Base-by-base conservation (phyloP, 2,888 invertebrate species). In the Lobophora halterata region DNA sequence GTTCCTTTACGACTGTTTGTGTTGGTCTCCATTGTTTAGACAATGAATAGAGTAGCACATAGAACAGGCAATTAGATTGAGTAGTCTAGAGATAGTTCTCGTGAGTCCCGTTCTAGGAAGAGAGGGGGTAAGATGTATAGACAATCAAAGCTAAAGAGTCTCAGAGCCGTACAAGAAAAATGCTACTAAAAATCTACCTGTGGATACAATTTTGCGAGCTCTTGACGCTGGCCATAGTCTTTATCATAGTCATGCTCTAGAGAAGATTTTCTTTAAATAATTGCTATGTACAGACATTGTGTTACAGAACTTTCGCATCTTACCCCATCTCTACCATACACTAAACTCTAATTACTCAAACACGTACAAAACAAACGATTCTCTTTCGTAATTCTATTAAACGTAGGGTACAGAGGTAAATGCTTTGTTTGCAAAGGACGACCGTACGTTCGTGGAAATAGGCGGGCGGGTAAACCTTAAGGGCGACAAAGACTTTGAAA, bases 1-100 rank as follows among this genome's bases (percentile, higher is more conserved):
- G 68, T 76, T 78, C 63, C 70, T 70, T 58, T 57, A 69, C 61
- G 58, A 73, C 52, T 68, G 58, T 71, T 63, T 19, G 58, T 66
- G 61, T 61, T 49, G 46, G 61, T 55, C 39, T 55, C 49, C 46
- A 53, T 52, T 61, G 52, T 59, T 61, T 71, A 70, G 62, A 50
- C 58, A n/a, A n/a, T 58, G 48, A 59, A 55, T 50, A 46, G 58
- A 63, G 61, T 72, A 29, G 71, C 71, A 72, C 66, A 47, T 73
- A 65, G 62, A 14, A 56, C 50, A 61, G 56, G 42, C 58, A 45
- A 52, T 61, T 55, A 55, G 61, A 59, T 54, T 60, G 55, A 58
- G 61, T 76, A 73, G 71, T 67, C 29, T 43, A 29, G 27, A 19
- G 19, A 26, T 43, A 19, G 24, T 19, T n/a, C 11, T 23, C 20